phyloP scores from a whole-genome alignment of 2,797 vertebrate species.

The Muscicapa striata region DNA sequence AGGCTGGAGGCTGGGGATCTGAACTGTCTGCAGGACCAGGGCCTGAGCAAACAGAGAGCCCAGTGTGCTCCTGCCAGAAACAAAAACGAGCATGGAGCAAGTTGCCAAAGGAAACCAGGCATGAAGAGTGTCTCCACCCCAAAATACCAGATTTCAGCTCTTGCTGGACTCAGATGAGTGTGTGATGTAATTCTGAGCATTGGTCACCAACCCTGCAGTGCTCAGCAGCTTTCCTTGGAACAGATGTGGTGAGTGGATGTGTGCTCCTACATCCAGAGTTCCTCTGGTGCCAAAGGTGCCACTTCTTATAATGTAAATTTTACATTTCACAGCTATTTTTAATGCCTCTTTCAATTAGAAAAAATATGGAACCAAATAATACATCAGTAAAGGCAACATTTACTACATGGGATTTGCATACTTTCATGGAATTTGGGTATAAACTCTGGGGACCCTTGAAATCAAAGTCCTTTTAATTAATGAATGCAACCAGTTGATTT shows the following conservation, averaged over 20 bases:
- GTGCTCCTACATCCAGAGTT: accelerated
- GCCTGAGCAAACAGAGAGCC: background rate
- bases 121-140: background rate
- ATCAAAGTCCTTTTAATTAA: background rate
- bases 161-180: background rate
- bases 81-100: background rate
- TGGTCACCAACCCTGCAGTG: accelerated
- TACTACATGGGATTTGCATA: accelerated
- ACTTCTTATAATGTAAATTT: background rate
- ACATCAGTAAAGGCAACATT: accelerated
- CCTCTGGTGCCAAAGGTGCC: background rate
- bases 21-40: accelerated
- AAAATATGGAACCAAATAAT: background rate
- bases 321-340: background rate
- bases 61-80: background rate
- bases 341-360: background rate
- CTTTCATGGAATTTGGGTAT: background rate
- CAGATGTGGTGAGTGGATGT: accelerated
- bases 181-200: background rate
- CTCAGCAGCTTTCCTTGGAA: background rate
- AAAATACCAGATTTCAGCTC: background rate
- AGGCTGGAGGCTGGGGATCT: background rate
- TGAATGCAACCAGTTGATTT: background rate
- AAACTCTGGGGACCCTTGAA: background rate
- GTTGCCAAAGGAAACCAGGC: background rate